phyloP scores from a whole-genome alignment of 2,797 vertebrate species.

The Pseudochaenichthys georgianus region DNA sequence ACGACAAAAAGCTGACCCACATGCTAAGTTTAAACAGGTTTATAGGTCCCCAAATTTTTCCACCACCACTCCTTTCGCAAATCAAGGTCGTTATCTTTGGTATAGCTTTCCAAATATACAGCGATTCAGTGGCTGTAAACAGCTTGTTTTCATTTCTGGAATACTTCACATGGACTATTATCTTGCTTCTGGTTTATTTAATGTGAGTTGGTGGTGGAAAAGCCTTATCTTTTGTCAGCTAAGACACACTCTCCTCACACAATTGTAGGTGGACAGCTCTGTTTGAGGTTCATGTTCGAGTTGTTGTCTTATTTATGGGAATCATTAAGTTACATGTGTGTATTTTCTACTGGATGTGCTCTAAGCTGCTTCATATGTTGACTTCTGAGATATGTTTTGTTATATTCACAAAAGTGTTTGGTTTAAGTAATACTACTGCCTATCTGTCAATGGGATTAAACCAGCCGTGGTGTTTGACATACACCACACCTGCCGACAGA shows the following conservation, averaged over 20 bases:
- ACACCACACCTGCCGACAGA: constrained; percentile 4
- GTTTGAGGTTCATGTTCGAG: neutral
- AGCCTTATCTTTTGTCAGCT: constrained; percentile 23
- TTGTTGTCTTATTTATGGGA: neutral
- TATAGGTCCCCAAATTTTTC: constrained; percentile 62
- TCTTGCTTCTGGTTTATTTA: constrained; percentile 12
- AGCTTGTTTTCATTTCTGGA: constrained; percentile 3
- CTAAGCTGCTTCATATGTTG: neutral
- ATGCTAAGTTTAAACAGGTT: constrained; percentile 71
- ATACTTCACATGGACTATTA: constrained; percentile 7
- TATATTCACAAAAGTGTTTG: neutral
- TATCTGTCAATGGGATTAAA: constrained; percentile 15
- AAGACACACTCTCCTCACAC: neutral
- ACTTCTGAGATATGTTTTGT: neutral
- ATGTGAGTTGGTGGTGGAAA: constrained; percentile 27
- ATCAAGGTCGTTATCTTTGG: constrained; percentile 63
- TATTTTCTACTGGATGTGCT: neutral
- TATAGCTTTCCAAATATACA: neutral
- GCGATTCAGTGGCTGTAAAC: constrained; percentile 15
- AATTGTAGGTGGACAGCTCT: neutral
- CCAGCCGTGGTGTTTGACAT: constrained; percentile 11
- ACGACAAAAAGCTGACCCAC: constrained; percentile 80
- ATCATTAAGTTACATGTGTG: neutral
- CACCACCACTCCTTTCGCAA: constrained; percentile 8
- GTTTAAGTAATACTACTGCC: neutral